Conservation (phyloP, 2,797 vertebrate genomes). For the Sorex maritimensis region DNA sequence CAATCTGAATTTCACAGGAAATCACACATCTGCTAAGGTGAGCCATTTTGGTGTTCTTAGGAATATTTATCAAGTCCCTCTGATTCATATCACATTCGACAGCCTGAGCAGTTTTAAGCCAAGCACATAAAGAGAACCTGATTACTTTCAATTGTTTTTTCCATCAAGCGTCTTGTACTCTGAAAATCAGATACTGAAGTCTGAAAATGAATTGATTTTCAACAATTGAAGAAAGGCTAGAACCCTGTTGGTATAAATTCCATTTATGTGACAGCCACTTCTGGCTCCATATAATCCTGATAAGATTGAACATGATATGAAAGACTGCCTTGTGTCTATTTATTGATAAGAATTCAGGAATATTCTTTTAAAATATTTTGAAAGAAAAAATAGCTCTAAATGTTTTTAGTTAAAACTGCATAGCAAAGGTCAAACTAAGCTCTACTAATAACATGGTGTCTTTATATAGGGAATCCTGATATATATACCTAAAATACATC, state of each 20-base stretch:
- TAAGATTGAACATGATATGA: slow-evolving; percentile 48
- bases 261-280: slow-evolving; percentile 60
- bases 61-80: slow-evolving; percentile 70
- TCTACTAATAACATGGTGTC: not conserved
- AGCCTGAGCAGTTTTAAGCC: slow-evolving; percentile 78
- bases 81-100: slow-evolving; percentile 54
- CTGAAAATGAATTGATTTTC: slow-evolving; percentile 81
- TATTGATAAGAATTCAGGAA: slow-evolving; percentile 31
- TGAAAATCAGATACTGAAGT: slow-evolving; percentile 83
- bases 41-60: slow-evolving; percentile 73
- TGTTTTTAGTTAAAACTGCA: slow-evolving; percentile 22
- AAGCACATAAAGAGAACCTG: slow-evolving; percentile 63
- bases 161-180: slow-evolving; percentile 75
- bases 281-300: slow-evolving; percentile 32
- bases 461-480: not conserved
- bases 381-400: slow-evolving; percentile 29
- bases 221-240: slow-evolving; percentile 79
- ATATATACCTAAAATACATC: slow-evolving; percentile 29
- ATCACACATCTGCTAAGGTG: slow-evolving; percentile 65
- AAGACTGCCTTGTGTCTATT: slow-evolving; percentile 66
- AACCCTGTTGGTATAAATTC: slow-evolving; percentile 80
- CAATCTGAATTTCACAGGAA: slow-evolving; percentile 73
- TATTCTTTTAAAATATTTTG: slow-evolving; percentile 54
- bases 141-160: slow-evolving; percentile 80
- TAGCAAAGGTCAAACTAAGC: slow-evolving; percentile 1